These are phyloP conservation scores for Drosophila austrosaltans DNA, from an alignment of 2,888 invertebrate species.

Conservation along the genomic window DNA sequence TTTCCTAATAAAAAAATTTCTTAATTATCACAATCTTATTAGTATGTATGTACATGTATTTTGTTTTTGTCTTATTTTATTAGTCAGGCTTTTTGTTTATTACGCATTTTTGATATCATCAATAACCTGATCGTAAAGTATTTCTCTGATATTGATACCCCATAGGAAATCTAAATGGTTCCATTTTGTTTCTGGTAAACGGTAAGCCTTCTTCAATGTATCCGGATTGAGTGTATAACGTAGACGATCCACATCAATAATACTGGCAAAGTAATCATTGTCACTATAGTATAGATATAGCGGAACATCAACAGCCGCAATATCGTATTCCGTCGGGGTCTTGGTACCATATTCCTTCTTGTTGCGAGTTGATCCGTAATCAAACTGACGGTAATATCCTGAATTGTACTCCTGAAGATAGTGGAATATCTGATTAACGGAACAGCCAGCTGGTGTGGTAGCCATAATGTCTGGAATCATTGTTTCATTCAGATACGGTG, in stretches of 20 bases:
- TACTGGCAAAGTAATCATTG: constrained; percentile 74
- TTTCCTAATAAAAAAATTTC: not conserved
- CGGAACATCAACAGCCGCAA: constrained; percentile 64
- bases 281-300: constrained; percentile 75
- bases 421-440: constrained; percentile 72
- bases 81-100: constrained; percentile 14
- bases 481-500: constrained; percentile 67
- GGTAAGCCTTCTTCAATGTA: constrained; percentile 62
- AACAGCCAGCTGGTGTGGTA: constrained; percentile 77
- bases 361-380: constrained; percentile 67
- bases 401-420: constrained; percentile 77
- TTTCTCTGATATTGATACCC: constrained; percentile 67
- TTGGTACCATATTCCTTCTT: constrained; percentile 59
- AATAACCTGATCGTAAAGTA: constrained; percentile 66
- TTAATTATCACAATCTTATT: constrained; percentile 28
- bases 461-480: constrained; percentile 73
- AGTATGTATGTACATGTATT: not conserved
- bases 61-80: constrained; percentile 26
- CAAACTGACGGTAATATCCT: constrained; percentile 66
- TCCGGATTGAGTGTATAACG: constrained; percentile 47
- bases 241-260: constrained; percentile 75
- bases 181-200: constrained; percentile 69
- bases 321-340: constrained; percentile 60
- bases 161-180: constrained; percentile 77
- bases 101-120: constrained; percentile 64